Evolutionary conservation across 2,888 invertebrate genomes (phyloP).

Genomic region (Ephialtes manifestator): DNA sequence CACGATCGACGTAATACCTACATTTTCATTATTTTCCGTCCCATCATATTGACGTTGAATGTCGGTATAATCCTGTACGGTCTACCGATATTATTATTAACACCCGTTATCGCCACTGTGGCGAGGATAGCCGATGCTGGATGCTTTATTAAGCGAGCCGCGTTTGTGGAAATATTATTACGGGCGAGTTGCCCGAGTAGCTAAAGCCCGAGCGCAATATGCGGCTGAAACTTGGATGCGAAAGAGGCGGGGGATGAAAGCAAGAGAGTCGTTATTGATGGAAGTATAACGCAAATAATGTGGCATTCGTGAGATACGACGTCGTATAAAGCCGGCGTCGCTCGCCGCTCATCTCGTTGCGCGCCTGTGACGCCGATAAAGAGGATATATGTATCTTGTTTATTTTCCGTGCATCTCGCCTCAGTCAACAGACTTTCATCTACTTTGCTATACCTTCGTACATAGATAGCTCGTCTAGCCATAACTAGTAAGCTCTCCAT

Average conservation of each 20-base stretch:
- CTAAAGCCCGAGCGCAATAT: conserved; percentile 46
- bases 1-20: conserved; percentile 2
- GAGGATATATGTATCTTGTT: conserved; percentile 43
- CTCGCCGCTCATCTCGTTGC: conserved; percentile 40
- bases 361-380: conserved; percentile 59
- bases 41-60: not conserved
- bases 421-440: conserved; percentile 37
- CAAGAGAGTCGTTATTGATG: conserved; percentile 60
- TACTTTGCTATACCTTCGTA: conserved; percentile 26
- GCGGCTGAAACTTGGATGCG: conserved; percentile 20
- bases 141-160: conserved; percentile 52
- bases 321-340: conserved; percentile 56
- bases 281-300: conserved; percentile 64
- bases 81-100: conserved; percentile 44
- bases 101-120: conserved; percentile 10
- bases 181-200: conserved; percentile 18
- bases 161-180: conserved; percentile 59
- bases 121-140: conserved; percentile 17
- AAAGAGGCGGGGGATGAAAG: conserved; percentile 6
- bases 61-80: conserved; percentile 29
- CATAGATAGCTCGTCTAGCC: not conserved
- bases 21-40: conserved; percentile 18
- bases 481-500: not conserved
- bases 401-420: conserved; percentile 31
- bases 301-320: conserved; percentile 64